These are phyloP conservation scores for Malthinus seriepunctatus DNA, from an alignment of 2,888 invertebrate genomes.

Conservation along the genomic window DNA sequence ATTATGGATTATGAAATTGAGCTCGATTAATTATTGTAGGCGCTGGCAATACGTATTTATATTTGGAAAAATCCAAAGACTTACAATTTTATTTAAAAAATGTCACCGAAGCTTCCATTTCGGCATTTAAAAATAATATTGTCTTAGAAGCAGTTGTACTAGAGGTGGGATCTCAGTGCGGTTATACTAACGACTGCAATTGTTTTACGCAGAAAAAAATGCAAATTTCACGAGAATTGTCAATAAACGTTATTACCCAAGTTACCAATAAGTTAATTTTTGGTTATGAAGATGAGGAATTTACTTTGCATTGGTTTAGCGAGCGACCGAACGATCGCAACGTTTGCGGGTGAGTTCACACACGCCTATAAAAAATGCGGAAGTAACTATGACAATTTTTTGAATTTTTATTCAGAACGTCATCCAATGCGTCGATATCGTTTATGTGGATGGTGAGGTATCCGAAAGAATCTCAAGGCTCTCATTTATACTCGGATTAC, in stretches of 20 bases:
- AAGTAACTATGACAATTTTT: too few relatives aligned
- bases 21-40: too few relatives aligned
- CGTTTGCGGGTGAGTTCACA: slow-evolving; percentile 37
- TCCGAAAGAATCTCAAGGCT: slow-evolving; percentile 30
- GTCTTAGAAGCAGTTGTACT: slow-evolving; percentile 42
- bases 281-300: slow-evolving; percentile 42
- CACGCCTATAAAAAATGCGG: background rate
- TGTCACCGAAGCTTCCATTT: slow-evolving; percentile 37
- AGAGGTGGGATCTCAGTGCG: slow-evolving; percentile 42
- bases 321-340: slow-evolving; percentile 44
- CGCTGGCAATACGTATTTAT: slow-evolving; percentile 39
- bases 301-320: slow-evolving; percentile 45
- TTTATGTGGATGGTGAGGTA: slow-evolving; percentile 40
- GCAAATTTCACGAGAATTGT: slow-evolving; percentile 44
- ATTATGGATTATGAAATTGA: too few relatives aligned
- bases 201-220: slow-evolving; percentile 47
- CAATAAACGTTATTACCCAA: slow-evolving; percentile 40
- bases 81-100: slow-evolving; percentile 44
- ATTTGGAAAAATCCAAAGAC: slow-evolving; percentile 46
- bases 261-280: slow-evolving; percentile 45
- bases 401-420: too few relatives aligned
- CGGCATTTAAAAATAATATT: slow-evolving; percentile 37
- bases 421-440: slow-evolving; percentile 38
- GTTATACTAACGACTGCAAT: slow-evolving; percentile 41
- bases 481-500: slow-evolving; percentile 14